A percentile compares a stretch with the other conserved stretches of the same genome.
Conservation (phyloP, 1,140 invertebrate species). For the Asobara japonica region DNA sequence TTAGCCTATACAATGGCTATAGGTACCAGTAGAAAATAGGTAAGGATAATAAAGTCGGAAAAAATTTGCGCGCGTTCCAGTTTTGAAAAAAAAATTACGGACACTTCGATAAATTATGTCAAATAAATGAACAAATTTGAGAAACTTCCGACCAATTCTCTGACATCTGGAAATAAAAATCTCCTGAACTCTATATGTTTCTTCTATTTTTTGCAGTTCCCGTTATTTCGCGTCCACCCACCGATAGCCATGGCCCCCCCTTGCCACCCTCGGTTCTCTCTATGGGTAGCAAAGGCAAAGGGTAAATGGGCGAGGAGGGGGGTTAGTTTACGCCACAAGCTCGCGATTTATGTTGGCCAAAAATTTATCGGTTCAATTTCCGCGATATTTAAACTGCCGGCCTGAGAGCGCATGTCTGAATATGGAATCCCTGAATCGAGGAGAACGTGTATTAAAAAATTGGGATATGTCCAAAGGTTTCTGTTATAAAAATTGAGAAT, state of each 20-base stretch:
- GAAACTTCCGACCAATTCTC: too few species aligned
- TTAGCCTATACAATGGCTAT: too few species aligned
- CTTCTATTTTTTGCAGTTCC: background rate
- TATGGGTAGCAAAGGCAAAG: background rate
- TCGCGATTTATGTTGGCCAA: conserved; percentile 54
- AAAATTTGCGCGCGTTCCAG: too few species aligned
- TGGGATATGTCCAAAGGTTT: background rate
- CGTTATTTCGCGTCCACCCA: conserved; percentile 1
- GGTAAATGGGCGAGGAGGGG: conserved; percentile 26
- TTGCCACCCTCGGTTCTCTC: background rate
- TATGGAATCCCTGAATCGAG: background rate
- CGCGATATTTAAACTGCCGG: conserved; percentile 54
- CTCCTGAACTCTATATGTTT: background rate
- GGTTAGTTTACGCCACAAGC: conserved; percentile 40
- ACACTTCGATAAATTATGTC: too few species aligned
- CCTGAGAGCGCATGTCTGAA: background rate
- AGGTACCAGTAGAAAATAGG: too few species aligned
- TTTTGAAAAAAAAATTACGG: too few species aligned
- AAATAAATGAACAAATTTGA: too few species aligned
- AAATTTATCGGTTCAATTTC: conserved; percentile 66
- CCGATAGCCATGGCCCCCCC: background rate
- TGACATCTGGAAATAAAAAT: conserved; percentile 7
- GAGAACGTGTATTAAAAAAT: background rate
- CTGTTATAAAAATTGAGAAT: background rate
- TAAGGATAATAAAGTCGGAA: too few species aligned